A percentile compares a stretch with the other conserved stretches of the same genome.
Evolutionary conservation across 1,140 invertebrate species (phyloP).

Genomic region (Camponotus floridanus): DNA sequence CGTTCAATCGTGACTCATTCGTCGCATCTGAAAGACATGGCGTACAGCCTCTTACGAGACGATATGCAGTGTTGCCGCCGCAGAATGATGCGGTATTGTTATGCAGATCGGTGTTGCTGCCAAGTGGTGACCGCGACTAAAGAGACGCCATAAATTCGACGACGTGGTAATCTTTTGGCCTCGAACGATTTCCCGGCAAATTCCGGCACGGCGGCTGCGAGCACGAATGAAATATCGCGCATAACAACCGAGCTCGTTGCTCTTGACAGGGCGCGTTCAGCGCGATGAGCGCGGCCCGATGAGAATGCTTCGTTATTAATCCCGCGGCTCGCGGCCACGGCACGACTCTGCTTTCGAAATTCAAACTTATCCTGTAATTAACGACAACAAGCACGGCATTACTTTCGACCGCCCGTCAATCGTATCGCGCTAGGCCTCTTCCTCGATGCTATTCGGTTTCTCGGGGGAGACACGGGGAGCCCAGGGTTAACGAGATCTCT

Average conservation of each 20-base stretch:
- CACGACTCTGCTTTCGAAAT: constrained; percentile 48
- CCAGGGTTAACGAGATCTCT: constrained; percentile 49
- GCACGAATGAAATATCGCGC: constrained; percentile 64
- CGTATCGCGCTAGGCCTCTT: constrained; percentile 10
- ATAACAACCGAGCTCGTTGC: constrained; percentile 67
- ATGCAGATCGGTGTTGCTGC: constrained; percentile 29
- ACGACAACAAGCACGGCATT: constrained; percentile 32
- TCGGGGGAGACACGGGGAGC: background rate
- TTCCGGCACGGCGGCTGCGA: constrained; percentile 26
- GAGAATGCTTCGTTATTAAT: constrained; percentile 52
- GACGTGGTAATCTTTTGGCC: constrained; percentile 51
- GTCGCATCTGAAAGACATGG: background rate
- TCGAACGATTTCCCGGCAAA: constrained; percentile 13
- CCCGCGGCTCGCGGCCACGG: constrained; percentile 34
- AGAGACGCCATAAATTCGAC: constrained; percentile 59
- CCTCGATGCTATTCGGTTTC: constrained; percentile 6
- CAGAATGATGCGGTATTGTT: constrained; percentile 37
- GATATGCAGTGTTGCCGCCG: background rate
- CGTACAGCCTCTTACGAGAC: background rate
- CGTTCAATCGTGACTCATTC: background rate
- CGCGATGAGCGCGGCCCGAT: constrained; percentile 12
- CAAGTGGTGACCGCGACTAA: constrained; percentile 21
- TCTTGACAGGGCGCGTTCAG: constrained; percentile 40
- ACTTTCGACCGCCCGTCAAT: constrained; percentile 57
- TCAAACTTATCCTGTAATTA: constrained; percentile 55